Base-by-base conservation (phyloP, 1,140 invertebrate genomes). In the Drosophila erecta region DNA sequence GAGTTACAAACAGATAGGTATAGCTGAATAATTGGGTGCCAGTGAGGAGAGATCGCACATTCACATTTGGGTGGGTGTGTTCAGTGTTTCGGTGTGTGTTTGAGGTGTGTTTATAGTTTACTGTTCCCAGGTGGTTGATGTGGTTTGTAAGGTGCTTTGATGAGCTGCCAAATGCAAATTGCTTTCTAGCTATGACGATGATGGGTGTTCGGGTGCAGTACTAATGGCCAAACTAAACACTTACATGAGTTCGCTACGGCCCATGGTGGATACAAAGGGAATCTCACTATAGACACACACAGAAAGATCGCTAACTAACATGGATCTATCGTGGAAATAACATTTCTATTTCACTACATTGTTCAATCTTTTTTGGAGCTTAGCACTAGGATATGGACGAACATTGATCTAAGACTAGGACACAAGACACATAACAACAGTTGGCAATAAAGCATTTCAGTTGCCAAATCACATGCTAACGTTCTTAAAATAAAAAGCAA, bases 221-320 rank as follows among this genome's bases (percentile, higher is more conserved):
- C 81, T 85, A 86, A 72, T 50, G 61, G 40, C 76, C 65, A 76
- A 83, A 47, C 73, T 79, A 76, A 41, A 78, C 55, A 70, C 55
- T 75, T 75, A 76, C 49, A 76, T 75, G 72, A 76, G 38, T 47
- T 75, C 46, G 27, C 62, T 55, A 64, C 55, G 66, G 38, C 59
- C 73, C 51, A 66, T 67, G 37, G 35, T 64, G 15, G 27, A 17
- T 50, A 33, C 27, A 17, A 17, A 11, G 24, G 17, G n/a, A 40
- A 40, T 51, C 40, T 51, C 44, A 37, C 76, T 84, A 56, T 71
- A 78, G 35, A 75, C 55, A 83, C 69, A 77, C 43, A 69, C 46
- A 60, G 51, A 30, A 62, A 27, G n/a, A 57, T 61, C 24, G 50
- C 50, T 61, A 76, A 38, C 51, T 76, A 77, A 76, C 40, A 76